Conservation (phyloP, 2,797 vertebrate species). For the Leucoraja ocellata region DNA sequence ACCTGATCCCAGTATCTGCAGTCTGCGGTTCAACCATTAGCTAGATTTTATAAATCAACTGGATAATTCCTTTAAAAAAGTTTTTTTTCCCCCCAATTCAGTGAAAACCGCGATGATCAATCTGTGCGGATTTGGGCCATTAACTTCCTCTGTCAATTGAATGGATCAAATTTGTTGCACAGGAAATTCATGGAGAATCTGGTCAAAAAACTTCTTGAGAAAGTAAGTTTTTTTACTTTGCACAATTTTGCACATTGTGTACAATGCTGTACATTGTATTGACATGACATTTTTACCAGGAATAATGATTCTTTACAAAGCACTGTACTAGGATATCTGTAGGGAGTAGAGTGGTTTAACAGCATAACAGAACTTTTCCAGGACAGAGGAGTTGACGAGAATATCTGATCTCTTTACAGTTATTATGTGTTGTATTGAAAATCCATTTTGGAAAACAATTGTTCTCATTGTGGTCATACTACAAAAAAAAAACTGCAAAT, state of each 20-base stretch:
- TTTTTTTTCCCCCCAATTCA: conserved; percentile 44
- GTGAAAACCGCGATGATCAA: conserved; percentile 77
- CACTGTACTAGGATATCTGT: conserved; percentile 53
- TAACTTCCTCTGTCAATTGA: conserved; percentile 74
- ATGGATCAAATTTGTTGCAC: conserved; percentile 63
- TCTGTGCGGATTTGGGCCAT: conserved; percentile 74
- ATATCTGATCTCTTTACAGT: background rate
- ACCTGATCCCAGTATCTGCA: too few relatives aligned
- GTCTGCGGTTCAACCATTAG: too few relatives aligned
- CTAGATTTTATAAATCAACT: background rate
- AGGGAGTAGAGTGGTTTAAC: conserved; percentile 49
- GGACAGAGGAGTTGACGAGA: background rate
- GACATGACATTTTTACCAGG: background rate
- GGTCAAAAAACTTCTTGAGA: conserved; percentile 69
- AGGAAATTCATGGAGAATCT: conserved; percentile 70
- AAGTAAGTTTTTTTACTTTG: conserved; percentile 56
- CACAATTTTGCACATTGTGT: background rate
- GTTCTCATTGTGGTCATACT: too few relatives aligned
- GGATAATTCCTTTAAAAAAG: background rate
- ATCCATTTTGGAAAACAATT: background rate
- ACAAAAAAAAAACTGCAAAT: too few relatives aligned
- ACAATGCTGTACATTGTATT: background rate
- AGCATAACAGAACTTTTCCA: background rate
- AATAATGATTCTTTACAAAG: background rate
- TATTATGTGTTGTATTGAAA: background rate